These are phyloP conservation scores for Percopsis transmontana DNA, from an alignment of 2,113 vertebrate genomes.

Conservation along the genomic window DNA sequence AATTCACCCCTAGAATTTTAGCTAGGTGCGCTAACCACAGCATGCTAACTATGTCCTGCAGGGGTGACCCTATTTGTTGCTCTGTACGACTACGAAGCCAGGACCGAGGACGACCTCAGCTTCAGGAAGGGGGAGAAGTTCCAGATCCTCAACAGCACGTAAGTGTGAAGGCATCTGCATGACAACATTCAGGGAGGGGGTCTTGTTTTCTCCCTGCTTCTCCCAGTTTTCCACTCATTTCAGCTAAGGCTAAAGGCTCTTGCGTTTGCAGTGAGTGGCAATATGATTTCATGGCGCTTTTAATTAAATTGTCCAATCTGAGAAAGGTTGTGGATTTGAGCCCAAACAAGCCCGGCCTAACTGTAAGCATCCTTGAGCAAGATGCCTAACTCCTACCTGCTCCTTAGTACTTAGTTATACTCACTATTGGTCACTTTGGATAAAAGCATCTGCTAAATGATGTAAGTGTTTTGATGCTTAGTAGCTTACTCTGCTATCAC, in stretches of 20 bases:
- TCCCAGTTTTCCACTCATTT: too few species aligned
- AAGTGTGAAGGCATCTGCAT: constrained; percentile 77
- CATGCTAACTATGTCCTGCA: constrained; percentile 58
- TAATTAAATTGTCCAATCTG: too few species aligned
- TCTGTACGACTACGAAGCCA: constrained; percentile 97
- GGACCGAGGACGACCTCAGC: constrained; percentile 98
- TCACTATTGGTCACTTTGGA: too few species aligned
- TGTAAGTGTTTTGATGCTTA: neutral
- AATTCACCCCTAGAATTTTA: neutral
- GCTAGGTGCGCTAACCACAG: neutral
- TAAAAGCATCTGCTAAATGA: too few species aligned
- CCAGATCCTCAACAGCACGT: constrained; percentile 99
- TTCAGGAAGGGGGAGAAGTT: constrained; percentile 99
- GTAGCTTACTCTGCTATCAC: neutral
- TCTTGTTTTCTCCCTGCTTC: constrained; percentile 1
- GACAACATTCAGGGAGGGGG: constrained; percentile 57
- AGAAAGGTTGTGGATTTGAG: too few species aligned
- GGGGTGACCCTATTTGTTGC: constrained; percentile 99
- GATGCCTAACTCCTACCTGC: too few species aligned
- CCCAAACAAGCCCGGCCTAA: too few species aligned
- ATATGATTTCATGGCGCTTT: too few species aligned
- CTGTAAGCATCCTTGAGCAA: too few species aligned
- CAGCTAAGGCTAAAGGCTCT: too few species aligned
- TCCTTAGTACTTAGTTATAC: too few species aligned
- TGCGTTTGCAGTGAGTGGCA: too few species aligned